Evolutionary conservation across 2,113 vertebrate genomes (phyloP).

Genomic region (Menura novaehollandiae): DNA sequence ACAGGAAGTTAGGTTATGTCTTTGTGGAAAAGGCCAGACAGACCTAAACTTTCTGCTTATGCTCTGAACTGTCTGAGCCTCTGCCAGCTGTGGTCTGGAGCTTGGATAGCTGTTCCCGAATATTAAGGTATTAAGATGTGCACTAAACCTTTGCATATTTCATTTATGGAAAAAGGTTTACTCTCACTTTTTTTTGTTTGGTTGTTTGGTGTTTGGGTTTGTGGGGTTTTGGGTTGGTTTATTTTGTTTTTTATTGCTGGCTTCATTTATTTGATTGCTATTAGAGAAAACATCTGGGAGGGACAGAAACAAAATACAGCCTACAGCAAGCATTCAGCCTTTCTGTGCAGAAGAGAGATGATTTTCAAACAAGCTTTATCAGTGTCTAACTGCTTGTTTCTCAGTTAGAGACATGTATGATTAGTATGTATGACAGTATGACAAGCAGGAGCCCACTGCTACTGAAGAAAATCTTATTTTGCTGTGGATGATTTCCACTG

Average conservation of each 20-base stretch:
- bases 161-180: neutral
- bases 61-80: neutral
- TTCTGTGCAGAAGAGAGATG: neutral
- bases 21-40: neutral
- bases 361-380: neutral
- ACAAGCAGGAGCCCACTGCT: neutral
- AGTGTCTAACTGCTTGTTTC: neutral
- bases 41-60: neutral
- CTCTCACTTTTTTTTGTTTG: neutral
- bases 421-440: neutral
- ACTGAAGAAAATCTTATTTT: neutral
- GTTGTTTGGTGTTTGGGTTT: neutral
- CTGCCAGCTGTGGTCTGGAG: neutral
- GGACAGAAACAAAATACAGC: neutral
- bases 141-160: neutral
- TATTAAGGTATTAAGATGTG: neutral
- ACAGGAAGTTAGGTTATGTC: neutral
- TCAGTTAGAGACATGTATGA: neutral
- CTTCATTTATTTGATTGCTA: neutral
- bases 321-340: neutral
- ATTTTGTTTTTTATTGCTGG: neutral
- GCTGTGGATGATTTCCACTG: neutral
- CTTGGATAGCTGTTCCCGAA: neutral
- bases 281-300: neutral
- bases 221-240: neutral